These are phyloP conservation scores for Carassius carassius DNA, from an alignment of 2,113 vertebrate species.

Conservation along the genomic window DNA sequence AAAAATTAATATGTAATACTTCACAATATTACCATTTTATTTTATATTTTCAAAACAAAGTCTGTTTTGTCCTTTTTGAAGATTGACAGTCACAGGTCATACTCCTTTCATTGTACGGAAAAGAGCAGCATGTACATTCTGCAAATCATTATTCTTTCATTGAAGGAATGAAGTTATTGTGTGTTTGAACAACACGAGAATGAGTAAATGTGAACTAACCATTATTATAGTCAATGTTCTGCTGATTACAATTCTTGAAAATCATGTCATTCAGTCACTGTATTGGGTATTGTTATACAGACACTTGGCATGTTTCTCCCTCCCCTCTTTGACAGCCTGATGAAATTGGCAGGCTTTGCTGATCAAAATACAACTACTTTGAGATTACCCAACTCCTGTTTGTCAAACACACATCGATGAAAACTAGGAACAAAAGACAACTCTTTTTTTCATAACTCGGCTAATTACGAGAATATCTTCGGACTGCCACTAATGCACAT, in stretches of 20 bases:
- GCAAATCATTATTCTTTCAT: not conserved
- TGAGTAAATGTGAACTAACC: not conserved
- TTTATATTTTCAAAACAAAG: no score
- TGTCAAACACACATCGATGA: constrained; percentile 20
- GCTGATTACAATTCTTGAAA: not conserved
- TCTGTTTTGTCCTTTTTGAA: no score
- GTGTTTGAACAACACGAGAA: not conserved
- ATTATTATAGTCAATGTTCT: not conserved
- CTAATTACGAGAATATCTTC: no score
- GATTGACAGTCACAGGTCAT: not conserved
- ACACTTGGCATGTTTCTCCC: not conserved
- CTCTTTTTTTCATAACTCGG: not conserved
- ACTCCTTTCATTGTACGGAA: not conserved
- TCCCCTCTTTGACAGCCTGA: not conserved
- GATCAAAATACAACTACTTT: constrained; percentile 16
- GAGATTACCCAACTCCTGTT: not conserved
- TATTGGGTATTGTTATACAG: not conserved
- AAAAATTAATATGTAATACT: no score
- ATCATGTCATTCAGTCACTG: not conserved
- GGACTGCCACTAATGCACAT: no score
- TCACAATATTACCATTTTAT: no score
- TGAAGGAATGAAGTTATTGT: not conserved
- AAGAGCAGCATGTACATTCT: not conserved
- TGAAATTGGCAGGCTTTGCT: not conserved
- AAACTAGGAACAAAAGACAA: not conserved